Conservation (phyloP, 2,888 invertebrate genomes). For the Eupsilia transversa region DNA sequence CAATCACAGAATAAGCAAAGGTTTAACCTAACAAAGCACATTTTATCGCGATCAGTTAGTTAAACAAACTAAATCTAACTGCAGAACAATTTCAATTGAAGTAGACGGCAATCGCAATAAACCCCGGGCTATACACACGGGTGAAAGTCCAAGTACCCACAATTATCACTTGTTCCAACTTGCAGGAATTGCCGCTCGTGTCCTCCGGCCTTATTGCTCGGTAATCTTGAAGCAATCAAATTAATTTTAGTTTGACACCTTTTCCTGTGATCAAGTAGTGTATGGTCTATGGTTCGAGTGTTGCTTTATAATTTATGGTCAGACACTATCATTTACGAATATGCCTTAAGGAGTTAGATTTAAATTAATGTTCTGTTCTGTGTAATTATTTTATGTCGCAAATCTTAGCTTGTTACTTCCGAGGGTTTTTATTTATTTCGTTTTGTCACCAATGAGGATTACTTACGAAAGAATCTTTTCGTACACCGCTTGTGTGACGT, state of each 20-base stretch:
- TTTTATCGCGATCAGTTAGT: conserved; percentile 56
- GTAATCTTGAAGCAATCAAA: conserved; percentile 70
- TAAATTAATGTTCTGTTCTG: conserved; percentile 39
- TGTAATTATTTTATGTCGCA: conserved; percentile 51
- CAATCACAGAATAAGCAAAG: conserved; percentile 23
- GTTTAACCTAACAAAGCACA: conserved; percentile 36
- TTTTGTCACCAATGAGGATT: too few species aligned
- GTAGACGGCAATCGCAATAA: conserved; percentile 61
- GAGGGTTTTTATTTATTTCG: neutral
- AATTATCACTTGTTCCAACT: conserved; percentile 68
- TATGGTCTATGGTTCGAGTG: conserved; percentile 49
- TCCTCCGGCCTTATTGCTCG: conserved; percentile 67
- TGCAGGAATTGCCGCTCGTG: conserved; percentile 60
- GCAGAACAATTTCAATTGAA: conserved; percentile 63
- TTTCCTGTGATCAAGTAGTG: conserved; percentile 65
- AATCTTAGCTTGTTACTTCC: conserved; percentile 24
- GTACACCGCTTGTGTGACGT: too few species aligned
- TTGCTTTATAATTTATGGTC: conserved; percentile 46
- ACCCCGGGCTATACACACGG: conserved; percentile 55
- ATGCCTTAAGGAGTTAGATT: conserved; percentile 46
- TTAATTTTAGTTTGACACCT: conserved; percentile 71
- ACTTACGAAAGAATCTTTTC: too few species aligned
- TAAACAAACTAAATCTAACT: conserved; percentile 64
- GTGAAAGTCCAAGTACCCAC: conserved; percentile 70
- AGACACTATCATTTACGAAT: conserved; percentile 57